Conservation (phyloP, 2,113 vertebrate species). For the Crocuta crocuta region DNA sequence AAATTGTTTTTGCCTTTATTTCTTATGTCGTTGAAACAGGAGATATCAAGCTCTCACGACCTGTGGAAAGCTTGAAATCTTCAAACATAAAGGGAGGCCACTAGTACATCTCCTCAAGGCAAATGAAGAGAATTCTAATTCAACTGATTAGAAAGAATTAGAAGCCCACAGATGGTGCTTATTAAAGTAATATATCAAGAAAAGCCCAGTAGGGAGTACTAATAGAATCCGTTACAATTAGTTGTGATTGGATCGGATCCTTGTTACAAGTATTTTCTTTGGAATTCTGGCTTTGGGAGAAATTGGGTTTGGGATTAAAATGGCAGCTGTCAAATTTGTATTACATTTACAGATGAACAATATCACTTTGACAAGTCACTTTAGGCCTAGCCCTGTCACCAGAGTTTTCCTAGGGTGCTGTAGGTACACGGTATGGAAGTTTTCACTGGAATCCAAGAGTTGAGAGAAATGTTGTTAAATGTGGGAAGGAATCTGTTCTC, state of each 20-base stretch:
- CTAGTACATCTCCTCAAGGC: background rate
- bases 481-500: background rate
- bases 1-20: background rate
- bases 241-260: background rate
- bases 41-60: background rate
- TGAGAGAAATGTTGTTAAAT: background rate
- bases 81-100: background rate
- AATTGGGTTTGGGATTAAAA: background rate
- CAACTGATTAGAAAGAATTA: background rate
- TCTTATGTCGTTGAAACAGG: background rate
- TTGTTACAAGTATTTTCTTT: conserved; percentile 38
- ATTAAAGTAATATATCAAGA: background rate
- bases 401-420: background rate
- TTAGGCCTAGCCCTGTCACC: background rate
- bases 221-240: background rate
- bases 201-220: background rate
- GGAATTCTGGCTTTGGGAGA: background rate
- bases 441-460: background rate
- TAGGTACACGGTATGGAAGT: background rate
- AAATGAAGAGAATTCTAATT: conserved; percentile 41
- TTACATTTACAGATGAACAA: background rate
- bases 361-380: background rate
- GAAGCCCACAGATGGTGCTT: background rate
- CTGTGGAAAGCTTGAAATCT: background rate
- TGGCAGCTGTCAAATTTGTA: background rate